Evolutionary conservation across 2,888 invertebrate species (phyloP).

Genomic region (Actias luna): DNA sequence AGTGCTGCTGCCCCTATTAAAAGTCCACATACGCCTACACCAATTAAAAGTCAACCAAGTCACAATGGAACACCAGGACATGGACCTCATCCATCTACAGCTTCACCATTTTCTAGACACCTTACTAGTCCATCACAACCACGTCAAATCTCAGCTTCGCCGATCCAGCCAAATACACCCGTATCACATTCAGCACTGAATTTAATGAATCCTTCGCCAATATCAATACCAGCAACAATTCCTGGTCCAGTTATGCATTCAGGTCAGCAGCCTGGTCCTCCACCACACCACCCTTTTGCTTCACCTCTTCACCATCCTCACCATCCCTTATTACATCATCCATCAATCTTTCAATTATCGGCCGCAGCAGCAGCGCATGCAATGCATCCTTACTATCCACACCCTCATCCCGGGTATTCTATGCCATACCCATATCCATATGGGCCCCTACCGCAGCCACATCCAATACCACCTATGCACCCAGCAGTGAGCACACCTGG

Average conservation of each 20-base stretch:
- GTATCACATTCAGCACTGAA: constrained; percentile 84
- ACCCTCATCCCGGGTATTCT: constrained; percentile 86
- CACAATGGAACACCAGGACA: constrained; percentile 68
- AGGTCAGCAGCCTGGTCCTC: constrained; percentile 87
- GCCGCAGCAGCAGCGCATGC: constrained; percentile 84
- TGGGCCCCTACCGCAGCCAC: constrained; percentile 87
- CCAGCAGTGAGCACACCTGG: constrained; percentile 71
- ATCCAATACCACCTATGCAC: constrained; percentile 86
- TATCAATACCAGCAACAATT: constrained; percentile 84
- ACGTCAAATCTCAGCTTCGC: constrained; percentile 76
- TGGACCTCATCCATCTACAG: constrained; percentile 65
- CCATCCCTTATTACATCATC: constrained; percentile 83
- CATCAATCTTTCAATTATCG: constrained; percentile 82
- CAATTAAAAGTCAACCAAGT: constrained; percentile 72
- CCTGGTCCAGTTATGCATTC: constrained; percentile 88
- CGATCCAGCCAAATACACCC: constrained; percentile 70
- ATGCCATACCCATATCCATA: constrained; percentile 88
- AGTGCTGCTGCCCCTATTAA: constrained; percentile 81
- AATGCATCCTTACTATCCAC: constrained; percentile 87
- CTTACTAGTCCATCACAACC: constrained; percentile 74
- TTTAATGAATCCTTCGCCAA: constrained; percentile 82
- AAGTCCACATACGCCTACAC: constrained; percentile 79
- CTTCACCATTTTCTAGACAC: constrained; percentile 77
- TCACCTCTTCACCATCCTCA: constrained; percentile 88
- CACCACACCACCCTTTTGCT: constrained; percentile 85